These are phyloP conservation scores for Rhinella marina DNA, from an alignment of 2,797 vertebrate species.

Conservation along the genomic window DNA sequence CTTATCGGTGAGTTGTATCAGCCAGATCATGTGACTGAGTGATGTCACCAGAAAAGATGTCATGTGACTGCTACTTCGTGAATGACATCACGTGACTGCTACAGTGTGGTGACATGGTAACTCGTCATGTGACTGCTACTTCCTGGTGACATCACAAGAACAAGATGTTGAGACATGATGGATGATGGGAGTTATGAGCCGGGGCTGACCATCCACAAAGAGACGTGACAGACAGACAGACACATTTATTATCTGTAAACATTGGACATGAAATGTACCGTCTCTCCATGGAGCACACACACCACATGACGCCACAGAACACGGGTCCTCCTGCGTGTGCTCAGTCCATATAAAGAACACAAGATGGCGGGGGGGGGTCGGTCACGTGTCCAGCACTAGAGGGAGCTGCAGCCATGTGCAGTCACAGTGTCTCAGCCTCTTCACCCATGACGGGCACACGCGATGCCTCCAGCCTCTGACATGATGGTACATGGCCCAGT, in stretches of 20 bases:
- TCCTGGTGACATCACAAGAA: not conserved
- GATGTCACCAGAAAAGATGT: not conserved
- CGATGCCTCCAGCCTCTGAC: not conserved
- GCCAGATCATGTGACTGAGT: not conserved
- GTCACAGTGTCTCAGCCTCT: slow-evolving; percentile 54
- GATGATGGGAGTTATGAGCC: not conserved
- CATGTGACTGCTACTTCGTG: not conserved
- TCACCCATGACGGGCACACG: not conserved
- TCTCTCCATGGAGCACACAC: not conserved
- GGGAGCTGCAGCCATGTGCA: not conserved
- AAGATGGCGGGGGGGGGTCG: not conserved
- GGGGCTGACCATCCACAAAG: not conserved
- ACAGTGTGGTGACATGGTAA: not conserved
- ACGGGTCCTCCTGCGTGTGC: not conserved
- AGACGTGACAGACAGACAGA: slow-evolving; percentile 36
- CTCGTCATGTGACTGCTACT: too few relatives aligned
- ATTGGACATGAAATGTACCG: slow-evolving; percentile 46
- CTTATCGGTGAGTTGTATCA: not conserved
- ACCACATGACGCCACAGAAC: not conserved
- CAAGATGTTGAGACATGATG: not conserved
- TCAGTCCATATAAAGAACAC: not conserved
- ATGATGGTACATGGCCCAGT: slow-evolving; percentile 34
- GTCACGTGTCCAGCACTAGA: slow-evolving; percentile 5
- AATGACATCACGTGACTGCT: not conserved
- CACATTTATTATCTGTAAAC: slow-evolving; percentile 48